Percentiles rank a stretch among this genome's conserved stretches.
These are phyloP conservation scores for Catamblyrhynchus diadema DNA, from an alignment of 2,797 vertebrate species.

Conservation along the genomic window DNA sequence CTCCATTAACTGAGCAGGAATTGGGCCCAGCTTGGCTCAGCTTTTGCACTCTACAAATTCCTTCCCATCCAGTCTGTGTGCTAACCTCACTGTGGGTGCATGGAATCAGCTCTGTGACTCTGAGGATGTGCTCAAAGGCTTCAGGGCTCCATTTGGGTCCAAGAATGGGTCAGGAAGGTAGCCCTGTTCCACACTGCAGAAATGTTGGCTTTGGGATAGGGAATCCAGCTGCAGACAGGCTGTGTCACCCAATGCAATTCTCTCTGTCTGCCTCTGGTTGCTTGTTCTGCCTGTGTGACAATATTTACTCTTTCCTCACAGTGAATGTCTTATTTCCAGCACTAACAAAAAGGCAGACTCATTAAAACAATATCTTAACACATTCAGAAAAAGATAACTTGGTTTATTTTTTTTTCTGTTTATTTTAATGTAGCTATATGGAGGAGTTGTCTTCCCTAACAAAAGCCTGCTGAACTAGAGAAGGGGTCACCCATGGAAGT, in stretches of 20 bases:
- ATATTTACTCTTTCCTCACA: neutral
- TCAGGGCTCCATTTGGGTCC: neutral
- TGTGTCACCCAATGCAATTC: neutral
- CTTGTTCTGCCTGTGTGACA: neutral
- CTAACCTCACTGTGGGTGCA: neutral
- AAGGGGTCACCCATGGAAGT: neutral
- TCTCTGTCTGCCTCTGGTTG: neutral
- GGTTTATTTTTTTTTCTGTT: rapidly evolving
- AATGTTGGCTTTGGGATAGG: neutral
- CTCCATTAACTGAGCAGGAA: neutral
- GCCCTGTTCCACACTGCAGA: neutral
- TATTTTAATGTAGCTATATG: neutral
- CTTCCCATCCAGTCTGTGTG: neutral
- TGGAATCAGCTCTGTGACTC: neutral
- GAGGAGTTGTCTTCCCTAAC: neutral
- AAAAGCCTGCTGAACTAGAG: neutral
- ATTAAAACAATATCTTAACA: neutral
- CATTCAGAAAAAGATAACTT: neutral
- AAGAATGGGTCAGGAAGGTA: neutral
- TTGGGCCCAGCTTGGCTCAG: neutral
- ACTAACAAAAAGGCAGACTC: neutral
- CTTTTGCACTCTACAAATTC: neutral
- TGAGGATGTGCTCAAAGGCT: neutral
- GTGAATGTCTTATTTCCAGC: neutral
- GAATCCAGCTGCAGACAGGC: neutral